Percentiles rank a stretch among this genome's conserved stretches.
These are phyloP conservation scores for Chinchilla lanigera DNA, from an alignment of 2,113 vertebrate genomes.

Conservation along the genomic window DNA sequence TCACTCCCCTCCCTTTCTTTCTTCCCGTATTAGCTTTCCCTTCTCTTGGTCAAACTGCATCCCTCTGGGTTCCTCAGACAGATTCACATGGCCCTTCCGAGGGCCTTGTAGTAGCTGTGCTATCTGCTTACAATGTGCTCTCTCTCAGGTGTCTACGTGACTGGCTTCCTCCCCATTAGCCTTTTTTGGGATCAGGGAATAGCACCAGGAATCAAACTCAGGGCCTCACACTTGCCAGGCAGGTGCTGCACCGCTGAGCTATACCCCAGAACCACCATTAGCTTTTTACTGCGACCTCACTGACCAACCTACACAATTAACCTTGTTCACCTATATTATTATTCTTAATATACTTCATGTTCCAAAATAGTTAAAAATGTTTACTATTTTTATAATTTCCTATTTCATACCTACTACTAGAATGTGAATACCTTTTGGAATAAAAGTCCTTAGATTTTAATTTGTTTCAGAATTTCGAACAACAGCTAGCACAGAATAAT, in stretches of 20 bases:
- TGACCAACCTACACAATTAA: not conserved
- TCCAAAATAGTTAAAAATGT: not conserved
- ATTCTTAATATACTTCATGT: not conserved
- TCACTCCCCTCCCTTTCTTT: not conserved
- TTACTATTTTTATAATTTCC: not conserved
- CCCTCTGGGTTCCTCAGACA: not conserved
- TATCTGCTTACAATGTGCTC: not conserved
- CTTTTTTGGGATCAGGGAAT: not conserved
- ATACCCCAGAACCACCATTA: not conserved
- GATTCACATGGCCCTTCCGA: accelerated
- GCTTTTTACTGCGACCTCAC: not conserved
- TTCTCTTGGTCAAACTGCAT: not conserved
- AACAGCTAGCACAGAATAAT: not conserved
- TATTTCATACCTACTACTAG: not conserved
- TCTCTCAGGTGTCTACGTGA: not conserved
- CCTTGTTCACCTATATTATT: not conserved
- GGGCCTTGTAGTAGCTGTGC: not conserved
- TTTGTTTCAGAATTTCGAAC: not conserved
- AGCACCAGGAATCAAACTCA: no score
- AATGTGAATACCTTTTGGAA: not conserved
- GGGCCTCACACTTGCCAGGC: no score
- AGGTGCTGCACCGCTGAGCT: no score
- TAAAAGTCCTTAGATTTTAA: not conserved
- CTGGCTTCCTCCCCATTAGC: not conserved
- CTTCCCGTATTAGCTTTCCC: not conserved